Conservation (phyloP, 2,888 invertebrate genomes). For the Drosophila lacicola region DNA sequence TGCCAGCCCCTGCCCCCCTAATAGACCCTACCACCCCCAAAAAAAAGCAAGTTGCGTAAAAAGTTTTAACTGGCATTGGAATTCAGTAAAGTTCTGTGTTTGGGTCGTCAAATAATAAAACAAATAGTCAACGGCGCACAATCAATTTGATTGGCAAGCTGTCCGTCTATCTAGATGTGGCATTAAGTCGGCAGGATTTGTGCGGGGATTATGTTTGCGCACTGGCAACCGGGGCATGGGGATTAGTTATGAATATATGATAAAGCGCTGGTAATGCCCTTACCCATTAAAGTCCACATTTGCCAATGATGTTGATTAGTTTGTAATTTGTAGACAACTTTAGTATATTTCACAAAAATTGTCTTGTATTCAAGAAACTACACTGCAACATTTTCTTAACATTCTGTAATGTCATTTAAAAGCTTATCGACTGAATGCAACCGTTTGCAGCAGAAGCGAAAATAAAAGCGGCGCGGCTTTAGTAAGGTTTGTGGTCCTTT, state of each 20-base stretch:
- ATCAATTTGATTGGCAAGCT: conserved; percentile 79
- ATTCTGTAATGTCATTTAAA: neutral
- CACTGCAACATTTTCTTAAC: neutral
- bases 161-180: conserved; percentile 61
- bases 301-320: conserved; percentile 23
- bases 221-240: conserved; percentile 4
- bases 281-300: neutral
- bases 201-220: conserved; percentile 55
- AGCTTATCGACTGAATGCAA: neutral
- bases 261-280: conserved; percentile 26
- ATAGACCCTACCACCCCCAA: neutral
- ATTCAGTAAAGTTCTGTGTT: conserved; percentile 21
- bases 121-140: conserved; percentile 46
- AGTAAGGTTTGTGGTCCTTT: too few relatives aligned
- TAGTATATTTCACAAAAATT: neutral
- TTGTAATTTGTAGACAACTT: conserved; percentile 10
- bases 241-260: conserved; percentile 20
- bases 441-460: neutral
- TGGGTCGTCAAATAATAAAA: conserved; percentile 3
- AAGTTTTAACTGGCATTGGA: conserved; percentile 17
- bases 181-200: conserved; percentile 55
- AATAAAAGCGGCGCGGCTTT: too few relatives aligned
- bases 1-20: neutral
- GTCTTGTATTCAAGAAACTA: neutral
- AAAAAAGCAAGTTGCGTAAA: neutral